phyloP scores from a whole-genome alignment of 2,113 vertebrate species.

The Microcebus lehilahytsara region DNA sequence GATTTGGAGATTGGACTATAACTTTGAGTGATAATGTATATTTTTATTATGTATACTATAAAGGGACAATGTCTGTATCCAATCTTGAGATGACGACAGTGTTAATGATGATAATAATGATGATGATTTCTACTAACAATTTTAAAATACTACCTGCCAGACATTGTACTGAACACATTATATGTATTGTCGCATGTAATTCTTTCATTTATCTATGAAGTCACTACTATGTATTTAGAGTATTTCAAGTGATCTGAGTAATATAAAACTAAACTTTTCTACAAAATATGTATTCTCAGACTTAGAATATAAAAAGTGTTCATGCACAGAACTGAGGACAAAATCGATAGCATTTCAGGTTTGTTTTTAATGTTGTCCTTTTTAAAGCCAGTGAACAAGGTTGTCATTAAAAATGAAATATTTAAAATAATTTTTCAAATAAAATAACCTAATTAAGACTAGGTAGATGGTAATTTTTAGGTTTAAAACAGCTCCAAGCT shows the following conservation, averaged over 20 bases:
- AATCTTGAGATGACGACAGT: not conserved
- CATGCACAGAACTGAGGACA: not conserved
- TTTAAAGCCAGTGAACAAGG: slow-evolving; percentile 17
- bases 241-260: not conserved
- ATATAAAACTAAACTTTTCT: not conserved
- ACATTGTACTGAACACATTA: not conserved
- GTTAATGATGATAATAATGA: not conserved
- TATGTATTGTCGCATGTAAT: not conserved
- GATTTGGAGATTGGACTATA: not conserved
- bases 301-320: not conserved
- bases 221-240: not conserved
- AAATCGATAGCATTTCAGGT: not conserved
- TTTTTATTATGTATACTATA: not conserved
- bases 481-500: not conserved
- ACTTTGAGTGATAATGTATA: not conserved
- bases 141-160: not conserved
- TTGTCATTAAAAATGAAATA: not conserved
- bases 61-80: not conserved
- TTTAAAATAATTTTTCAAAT: slow-evolving; percentile 3
- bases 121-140: not conserved
- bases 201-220: not conserved
- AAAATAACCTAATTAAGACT: slow-evolving; percentile 1
- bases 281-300: not conserved
- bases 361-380: not conserved
- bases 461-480: not conserved